These are phyloP conservation scores for Dolichopus griseipennis DNA, from an alignment of 2,888 invertebrate genomes.

Conservation along the genomic window DNA sequence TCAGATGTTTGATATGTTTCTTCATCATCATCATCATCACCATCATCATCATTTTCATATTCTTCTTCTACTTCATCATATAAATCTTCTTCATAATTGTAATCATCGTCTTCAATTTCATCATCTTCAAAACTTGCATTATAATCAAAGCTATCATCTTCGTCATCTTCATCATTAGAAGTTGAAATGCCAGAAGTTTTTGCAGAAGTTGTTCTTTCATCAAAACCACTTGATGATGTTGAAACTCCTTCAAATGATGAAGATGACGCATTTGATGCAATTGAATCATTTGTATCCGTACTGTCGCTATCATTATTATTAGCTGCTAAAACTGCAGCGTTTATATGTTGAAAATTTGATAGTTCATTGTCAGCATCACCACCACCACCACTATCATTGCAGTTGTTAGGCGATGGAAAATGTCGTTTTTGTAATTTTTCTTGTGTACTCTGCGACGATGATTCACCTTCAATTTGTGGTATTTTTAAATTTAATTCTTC, in stretches of 20 bases:
- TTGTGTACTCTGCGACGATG: conserved; percentile 3
- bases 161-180: conserved; percentile 13
- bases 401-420: conserved; percentile 28
- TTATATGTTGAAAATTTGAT: conserved; percentile 13
- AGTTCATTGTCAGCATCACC: conserved; percentile 10
- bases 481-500: conserved; percentile 23
- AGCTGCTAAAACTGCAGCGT: conserved; percentile 18
- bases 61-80: conserved; percentile 14
- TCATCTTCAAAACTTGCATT: conserved; percentile 14
- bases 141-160: conserved; percentile 16
- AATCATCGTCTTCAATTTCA: conserved; percentile 10
- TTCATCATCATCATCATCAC: background rate
- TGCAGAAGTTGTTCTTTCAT: conserved; percentile 33
- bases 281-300: background rate
- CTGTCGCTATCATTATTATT: background rate
- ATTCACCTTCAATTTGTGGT: background rate
- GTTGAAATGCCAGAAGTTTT: conserved; percentile 31
- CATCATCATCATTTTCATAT: conserved; percentile 13
- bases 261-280: conserved; percentile 9
- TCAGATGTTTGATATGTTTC: conserved; percentile 8
- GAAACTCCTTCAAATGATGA: background rate
- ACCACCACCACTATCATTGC: background rate
- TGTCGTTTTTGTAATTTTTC: conserved; percentile 19
- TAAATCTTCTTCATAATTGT: conserved; percentile 14
- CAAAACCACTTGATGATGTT: conserved; percentile 33